Evolutionary conservation across 2,797 vertebrate genomes (phyloP), one percentile per base, ranked within the genome.

Genomic region (Falco naumanni): DNA sequence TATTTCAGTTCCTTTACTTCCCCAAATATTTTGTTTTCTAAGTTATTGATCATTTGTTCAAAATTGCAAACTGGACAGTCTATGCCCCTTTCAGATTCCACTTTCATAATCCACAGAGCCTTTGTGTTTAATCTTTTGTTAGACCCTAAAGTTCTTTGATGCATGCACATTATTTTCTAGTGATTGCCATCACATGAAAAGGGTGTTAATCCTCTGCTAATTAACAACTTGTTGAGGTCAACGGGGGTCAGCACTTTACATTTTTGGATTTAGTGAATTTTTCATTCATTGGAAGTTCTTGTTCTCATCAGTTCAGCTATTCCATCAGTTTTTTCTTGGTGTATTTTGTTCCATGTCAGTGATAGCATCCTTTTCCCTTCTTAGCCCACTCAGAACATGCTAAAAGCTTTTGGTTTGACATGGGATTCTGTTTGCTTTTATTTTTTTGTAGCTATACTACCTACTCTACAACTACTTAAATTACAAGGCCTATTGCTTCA

Each of bases 201-300:
- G 82, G 53, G 83, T 92, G 86, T 94, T 96, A 95, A 97, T 96
- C 83, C 91, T 91, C 76, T 84, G 50, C 95, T 94, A 96, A 97
- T 92, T 97, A 93, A 93, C 47, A 95, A 94, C 72, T 91, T 90
- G 61, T 56, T 81, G 50, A 66, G 89, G 78, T 97, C 77, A 74
- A 5, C 5, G 11, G 19, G 80, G 86, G 69, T 94, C 93, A 96
- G 19, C 26, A 76, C 57, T 70, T 83, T 61, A 82, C 74, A 89
- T 87, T 85, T 96, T 91, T 89, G 41, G 64, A 83, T 72, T 86
- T 90, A 65, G 66, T 89, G 28, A 96, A 87, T 93, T 96, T 97
- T 93, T 84, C 31, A 4, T 85, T 93, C 45, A 54, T 74, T 84
- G 72, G 69, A 94, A 94, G 39, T 85, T 82, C 81, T 93, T 63